A percentile compares a stretch with the other conserved stretches of the same genome.
Evolutionary conservation across 2,888 invertebrate genomes (phyloP).

Genomic region (Pachymerium ferrugineum): DNA sequence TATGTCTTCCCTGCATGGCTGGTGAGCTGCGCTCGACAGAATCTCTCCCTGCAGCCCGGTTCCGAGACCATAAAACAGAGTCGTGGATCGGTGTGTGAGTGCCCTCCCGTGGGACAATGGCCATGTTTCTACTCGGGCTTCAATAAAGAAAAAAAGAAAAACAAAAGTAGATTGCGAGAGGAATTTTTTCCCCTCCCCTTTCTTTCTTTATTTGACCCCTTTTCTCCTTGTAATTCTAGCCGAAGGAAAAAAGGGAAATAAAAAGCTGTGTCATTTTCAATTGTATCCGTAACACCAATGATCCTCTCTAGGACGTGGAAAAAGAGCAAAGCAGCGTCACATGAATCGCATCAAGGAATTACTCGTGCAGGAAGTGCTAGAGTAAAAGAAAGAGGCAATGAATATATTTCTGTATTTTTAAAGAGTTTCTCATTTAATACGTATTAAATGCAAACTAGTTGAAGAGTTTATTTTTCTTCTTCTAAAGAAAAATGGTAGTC

Average conservation of each 20-base stretch:
- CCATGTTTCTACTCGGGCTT: background rate
- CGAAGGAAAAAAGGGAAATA: background rate
- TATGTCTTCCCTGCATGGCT: constrained; percentile 1
- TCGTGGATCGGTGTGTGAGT: constrained; percentile 9
- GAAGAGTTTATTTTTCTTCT: constrained; percentile 2
- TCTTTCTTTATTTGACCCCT: background rate
- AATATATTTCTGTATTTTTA: background rate
- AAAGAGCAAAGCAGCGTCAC: background rate
- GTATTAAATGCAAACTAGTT: constrained; percentile 4
- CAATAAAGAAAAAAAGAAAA: background rate
- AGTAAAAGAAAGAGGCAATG: background rate
- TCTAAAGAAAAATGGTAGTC: background rate
- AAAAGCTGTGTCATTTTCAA: constrained; percentile 27
- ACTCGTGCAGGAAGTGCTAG: background rate
- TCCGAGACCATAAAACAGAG: constrained; percentile 1
- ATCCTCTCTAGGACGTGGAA: background rate
- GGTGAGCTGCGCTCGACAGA: constrained; percentile 18
- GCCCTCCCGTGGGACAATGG: constrained; percentile 14
- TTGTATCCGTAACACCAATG: constrained; percentile 19
- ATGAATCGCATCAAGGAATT: background rate
- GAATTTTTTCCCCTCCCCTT: background rate
- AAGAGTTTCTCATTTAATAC: no score
- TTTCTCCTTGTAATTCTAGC: background rate
- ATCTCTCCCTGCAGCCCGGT: background rate
- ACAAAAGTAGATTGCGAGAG: background rate